phyloP scores from a whole-genome alignment of 2,113 vertebrate species.

The Mastomys coucha region DNA sequence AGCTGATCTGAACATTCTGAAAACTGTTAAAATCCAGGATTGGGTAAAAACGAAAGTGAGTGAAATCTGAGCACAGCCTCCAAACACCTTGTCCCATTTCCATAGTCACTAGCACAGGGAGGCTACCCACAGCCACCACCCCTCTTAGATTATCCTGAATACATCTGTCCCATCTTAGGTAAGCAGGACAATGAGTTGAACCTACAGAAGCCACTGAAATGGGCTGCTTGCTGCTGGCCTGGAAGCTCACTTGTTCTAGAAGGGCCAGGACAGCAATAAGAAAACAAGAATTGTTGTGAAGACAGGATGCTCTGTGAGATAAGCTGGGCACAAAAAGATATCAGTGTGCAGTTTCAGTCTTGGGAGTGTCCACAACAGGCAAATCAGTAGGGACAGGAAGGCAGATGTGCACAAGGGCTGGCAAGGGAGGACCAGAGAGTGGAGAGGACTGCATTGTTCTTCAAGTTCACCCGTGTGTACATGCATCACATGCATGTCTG shows the following conservation, averaged over 20 bases:
- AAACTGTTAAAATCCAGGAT: neutral
- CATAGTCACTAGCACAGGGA: neutral
- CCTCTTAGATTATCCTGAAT: accelerated
- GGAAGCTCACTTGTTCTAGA: neutral
- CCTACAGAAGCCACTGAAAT: accelerated
- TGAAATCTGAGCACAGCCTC: accelerated
- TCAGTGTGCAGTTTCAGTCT: accelerated
- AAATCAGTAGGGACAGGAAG: neutral
- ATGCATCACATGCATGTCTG: neutral
- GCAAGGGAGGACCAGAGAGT: neutral
- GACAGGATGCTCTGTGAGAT: accelerated
- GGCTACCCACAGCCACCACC: accelerated
- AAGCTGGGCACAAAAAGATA: neutral
- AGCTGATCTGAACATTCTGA: neutral
- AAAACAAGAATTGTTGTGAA: neutral
- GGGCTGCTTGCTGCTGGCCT: neutral
- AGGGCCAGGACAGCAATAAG: neutral
- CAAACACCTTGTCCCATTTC: accelerated
- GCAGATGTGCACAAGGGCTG: accelerated
- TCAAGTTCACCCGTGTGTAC: neutral
- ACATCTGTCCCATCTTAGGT: neutral
- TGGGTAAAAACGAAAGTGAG: accelerated
- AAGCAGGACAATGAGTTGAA: neutral
- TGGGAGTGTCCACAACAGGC: accelerated
- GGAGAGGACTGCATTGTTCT: accelerated